Percentiles rank a stretch among this genome's conserved stretches.
Evolutionary conservation across 2,113 vertebrate species (phyloP).

Genomic region (Mungos mungo): DNA sequence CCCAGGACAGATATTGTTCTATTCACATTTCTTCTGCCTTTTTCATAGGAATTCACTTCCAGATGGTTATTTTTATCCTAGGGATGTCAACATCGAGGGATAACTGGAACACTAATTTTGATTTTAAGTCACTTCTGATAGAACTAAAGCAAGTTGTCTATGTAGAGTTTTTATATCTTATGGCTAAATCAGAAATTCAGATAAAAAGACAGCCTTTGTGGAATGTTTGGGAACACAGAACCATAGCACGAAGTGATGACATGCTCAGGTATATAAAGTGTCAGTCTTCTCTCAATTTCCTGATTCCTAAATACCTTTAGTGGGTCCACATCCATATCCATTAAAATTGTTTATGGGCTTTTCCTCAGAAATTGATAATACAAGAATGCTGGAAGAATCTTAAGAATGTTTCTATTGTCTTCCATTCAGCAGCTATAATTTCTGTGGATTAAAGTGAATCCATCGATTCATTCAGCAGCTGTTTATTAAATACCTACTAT

Average conservation of each 20-base stretch:
- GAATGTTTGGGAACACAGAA: neutral
- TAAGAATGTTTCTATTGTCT: neutral
- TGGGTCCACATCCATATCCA: neutral
- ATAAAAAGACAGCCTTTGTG: neutral
- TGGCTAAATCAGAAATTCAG: neutral
- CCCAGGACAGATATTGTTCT: neutral
- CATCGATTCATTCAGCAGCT: neutral
- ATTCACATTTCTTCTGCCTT: conserved; percentile 6
- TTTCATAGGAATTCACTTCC: conserved; percentile 1
- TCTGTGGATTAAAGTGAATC: neutral
- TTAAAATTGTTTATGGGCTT: neutral
- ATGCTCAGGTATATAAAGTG: fast-evolving
- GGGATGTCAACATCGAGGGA: neutral
- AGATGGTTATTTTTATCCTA: conserved; percentile 13
- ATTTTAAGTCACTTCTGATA: conserved; percentile 25
- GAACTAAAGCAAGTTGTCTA: neutral
- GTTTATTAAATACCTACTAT: neutral
- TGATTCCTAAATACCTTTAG: neutral
- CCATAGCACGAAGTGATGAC: neutral
- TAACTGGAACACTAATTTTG: neutral
- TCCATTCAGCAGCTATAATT: neutral
- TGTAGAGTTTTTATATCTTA: neutral
- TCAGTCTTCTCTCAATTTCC: neutral
- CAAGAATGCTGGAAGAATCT: neutral
- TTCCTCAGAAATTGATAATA: neutral